Evolutionary conservation across 2,797 vertebrate genomes (phyloP).

Genomic region (Ataeniobius toweri): DNA sequence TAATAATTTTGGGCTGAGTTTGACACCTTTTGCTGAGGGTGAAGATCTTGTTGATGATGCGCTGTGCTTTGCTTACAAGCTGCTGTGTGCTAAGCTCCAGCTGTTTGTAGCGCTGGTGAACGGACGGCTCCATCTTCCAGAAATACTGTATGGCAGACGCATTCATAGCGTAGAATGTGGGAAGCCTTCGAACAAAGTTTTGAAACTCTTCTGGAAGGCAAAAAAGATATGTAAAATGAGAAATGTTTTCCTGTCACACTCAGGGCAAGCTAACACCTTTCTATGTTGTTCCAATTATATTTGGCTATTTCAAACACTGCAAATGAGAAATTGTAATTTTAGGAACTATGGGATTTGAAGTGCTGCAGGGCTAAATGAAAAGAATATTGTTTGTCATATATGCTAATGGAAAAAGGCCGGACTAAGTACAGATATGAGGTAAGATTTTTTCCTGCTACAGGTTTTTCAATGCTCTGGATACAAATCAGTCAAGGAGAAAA

Average conservation of each 20-base stretch:
- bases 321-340: constrained; percentile 40
- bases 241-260: background rate
- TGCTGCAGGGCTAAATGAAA: constrained; percentile 45
- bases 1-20: constrained; percentile 88
- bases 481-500: constrained; percentile 4
- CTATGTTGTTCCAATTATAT: constrained; percentile 19
- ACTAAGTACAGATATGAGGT: constrained; percentile 38
- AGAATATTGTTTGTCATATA: constrained; percentile 40
- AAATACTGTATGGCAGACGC: constrained; percentile 91
- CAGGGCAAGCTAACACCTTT: background rate
- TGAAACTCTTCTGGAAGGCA: constrained; percentile 92
- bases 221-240: constrained; percentile 14
- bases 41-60: constrained; percentile 92
- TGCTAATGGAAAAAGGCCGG: constrained; percentile 50
- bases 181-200: constrained; percentile 93
- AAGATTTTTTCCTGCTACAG: constrained; percentile 22
- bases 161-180: constrained; percentile 93
- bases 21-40: constrained; percentile 95
- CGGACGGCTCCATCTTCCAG: constrained; percentile 91
- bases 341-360: constrained; percentile 18
- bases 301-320: constrained; percentile 30
- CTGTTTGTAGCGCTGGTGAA: constrained; percentile 92
- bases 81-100: constrained; percentile 89
- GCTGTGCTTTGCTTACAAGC: constrained; percentile 89
- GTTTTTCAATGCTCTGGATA: constrained; percentile 25